These are phyloP conservation scores for Abscondita cerata DNA, from an alignment of 2,888 invertebrate species.

Conservation along the genomic window DNA sequence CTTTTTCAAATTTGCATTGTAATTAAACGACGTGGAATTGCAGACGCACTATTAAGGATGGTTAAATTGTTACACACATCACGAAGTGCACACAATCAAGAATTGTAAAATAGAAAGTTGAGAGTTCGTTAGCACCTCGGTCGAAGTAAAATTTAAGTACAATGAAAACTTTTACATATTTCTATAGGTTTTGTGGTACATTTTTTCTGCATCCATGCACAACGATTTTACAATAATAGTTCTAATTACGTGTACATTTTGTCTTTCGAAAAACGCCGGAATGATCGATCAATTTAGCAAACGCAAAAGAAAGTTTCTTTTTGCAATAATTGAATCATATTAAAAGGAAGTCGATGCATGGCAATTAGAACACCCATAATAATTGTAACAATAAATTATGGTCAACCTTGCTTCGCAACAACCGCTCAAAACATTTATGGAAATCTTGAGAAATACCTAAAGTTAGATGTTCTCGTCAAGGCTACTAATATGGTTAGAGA, in stretches of 20 bases:
- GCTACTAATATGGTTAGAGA: too few relatives aligned
- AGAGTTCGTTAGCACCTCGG: conserved; percentile 49
- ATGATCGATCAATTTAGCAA: too few relatives aligned
- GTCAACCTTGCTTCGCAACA: too few relatives aligned
- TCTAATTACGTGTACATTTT: neutral
- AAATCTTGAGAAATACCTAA: too few relatives aligned
- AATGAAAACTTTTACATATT: conserved; percentile 16
- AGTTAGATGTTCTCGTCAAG: too few relatives aligned
- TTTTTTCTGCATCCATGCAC: neutral
- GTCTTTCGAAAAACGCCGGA: too few relatives aligned
- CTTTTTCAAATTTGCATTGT: conserved; percentile 17
- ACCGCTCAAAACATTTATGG: too few relatives aligned
- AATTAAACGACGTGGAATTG: neutral
- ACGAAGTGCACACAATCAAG: conserved; percentile 34
- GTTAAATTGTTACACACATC: conserved; percentile 27
- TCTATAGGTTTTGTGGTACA: neutral
- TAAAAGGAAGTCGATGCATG: too few relatives aligned
- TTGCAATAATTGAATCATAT: too few relatives aligned
- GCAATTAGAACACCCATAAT: too few relatives aligned
- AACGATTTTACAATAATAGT: conserved; percentile 2
- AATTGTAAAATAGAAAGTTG: conserved; percentile 52
- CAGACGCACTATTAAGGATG: conserved; percentile 7
- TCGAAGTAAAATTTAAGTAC: conserved; percentile 17
- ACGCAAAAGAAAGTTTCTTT: too few relatives aligned
- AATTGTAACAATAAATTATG: too few relatives aligned